Evolutionary conservation across 1,140 invertebrate species (phyloP), one percentile per base, ranked within the genome.

Genomic region (Adoxophyes honmai): DNA sequence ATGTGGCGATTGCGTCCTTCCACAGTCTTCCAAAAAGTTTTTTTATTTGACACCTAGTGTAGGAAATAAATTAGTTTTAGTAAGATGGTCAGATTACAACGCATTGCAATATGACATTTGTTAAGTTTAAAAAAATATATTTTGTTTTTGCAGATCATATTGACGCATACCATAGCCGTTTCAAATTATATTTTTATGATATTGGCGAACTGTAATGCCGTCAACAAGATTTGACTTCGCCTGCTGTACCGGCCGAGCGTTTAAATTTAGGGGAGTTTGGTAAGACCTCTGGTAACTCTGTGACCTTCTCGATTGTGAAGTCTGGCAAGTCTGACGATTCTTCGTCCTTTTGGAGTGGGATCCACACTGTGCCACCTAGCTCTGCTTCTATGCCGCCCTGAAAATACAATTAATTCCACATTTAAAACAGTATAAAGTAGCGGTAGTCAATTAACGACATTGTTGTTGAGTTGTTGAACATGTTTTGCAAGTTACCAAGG

Each of bases 291-390:
- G 87, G 86, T 39, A 90, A 59, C 38, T 88, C 80, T 39, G 81
- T 89, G 10, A 90, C 87, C 13, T 82, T 86, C 52, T 90, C 83
- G 34, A 90, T 89, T 0, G 85, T 89, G 64, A 84, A 85, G 60
- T 90, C 86, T 0, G 88, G 88, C n/a, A 86, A 62, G 21, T 87
- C 82, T 0, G 86, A 82, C 48, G 75, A 69, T 59, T 81, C 73
- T 62, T 82, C 77, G 48, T 87, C 81, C 51, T 84, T 80, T 21
- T 83, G 78, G 16, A 93, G 70, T 7, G 94, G 94, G 60, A 96
- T 91, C 95, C 95, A 96, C 9, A 96, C 93, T 0, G 95, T 96
- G 7, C 92, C 93, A 4, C 91, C 93, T 39, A 96, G 76, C 62
- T 93, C 92, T 15, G 95, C 94, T 81, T 94, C 85, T 64, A 93